Percentiles rank a stretch among this genome's conserved stretches.
Conservation (phyloP, 1,140 invertebrate genomes). For the Caenorhabditis briggsae region DNA sequence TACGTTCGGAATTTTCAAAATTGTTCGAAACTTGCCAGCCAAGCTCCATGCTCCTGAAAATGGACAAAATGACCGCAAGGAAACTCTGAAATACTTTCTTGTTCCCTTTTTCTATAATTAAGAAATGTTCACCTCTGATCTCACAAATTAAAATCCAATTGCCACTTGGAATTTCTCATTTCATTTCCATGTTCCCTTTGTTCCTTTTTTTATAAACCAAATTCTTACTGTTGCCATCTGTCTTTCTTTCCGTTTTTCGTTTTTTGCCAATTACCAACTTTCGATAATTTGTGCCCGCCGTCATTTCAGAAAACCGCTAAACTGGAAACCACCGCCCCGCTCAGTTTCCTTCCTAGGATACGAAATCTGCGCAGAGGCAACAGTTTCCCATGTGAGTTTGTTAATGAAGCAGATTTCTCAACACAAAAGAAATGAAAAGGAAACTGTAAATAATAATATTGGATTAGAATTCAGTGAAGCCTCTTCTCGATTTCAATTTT, state of each 20-base stretch:
- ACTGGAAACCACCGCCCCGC: slow-evolving; percentile 20
- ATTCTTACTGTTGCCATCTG: not conserved
- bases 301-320: slow-evolving; percentile 51
- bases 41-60: no score
- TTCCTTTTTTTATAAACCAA: not conserved
- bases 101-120: not conserved
- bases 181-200: not conserved
- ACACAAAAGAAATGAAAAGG: no score
- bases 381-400: slow-evolving; percentile 35
- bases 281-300: slow-evolving; percentile 21
- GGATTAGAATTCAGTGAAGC: no score
- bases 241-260: slow-evolving; percentile 8
- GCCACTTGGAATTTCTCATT: not conserved
- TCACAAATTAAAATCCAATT: not conserved
- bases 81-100: no score
- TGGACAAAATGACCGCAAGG: no score
- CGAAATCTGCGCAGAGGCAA: slow-evolving; percentile 46
- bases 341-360: slow-evolving; percentile 54
- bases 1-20: no score
- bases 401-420: not conserved
- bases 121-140: not conserved
- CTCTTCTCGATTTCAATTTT: no score
- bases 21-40: no score
- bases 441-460: no score
- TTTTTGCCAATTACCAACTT: slow-evolving; percentile 33